Evolutionary conservation across 1,140 invertebrate species (phyloP), one percentile per base, ranked within the genome.

Genomic region (Cyphomyrmex costatus): DNA sequence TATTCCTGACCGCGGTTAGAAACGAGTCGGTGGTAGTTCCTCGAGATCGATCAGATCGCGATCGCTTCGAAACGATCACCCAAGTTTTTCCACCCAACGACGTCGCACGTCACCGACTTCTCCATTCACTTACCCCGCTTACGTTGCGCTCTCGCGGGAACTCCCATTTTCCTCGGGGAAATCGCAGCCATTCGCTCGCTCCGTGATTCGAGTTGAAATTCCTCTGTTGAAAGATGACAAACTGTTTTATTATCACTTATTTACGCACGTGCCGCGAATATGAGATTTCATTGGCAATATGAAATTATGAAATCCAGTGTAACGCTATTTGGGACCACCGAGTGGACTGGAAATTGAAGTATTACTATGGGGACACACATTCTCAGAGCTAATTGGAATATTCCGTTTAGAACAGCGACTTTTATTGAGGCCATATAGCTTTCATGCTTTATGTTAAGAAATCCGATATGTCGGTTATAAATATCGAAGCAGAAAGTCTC

Each of bases 121-220:
- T 36, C 58, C 82, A 85, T 78, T 78, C 65, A 88, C 76, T 88
- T 68, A 63, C 60, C 60, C 66, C 76, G 42, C 30, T 65, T 74
- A 63, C 65, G 46, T 27, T 65, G 60, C 73, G 42, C 30, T 78
- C 73, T 46, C 58, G 46, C 16, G 68, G 30, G 60, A 66, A 16
- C 68, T 65, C 16, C 36, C 66, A 51, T 73, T 58, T 60, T 83
- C 53, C 60, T 60, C 51, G 12, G 66, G 66, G 79, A 85, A 85
- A 83, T 83, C 36, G 79, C 33, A 33, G 21, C 63, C 19, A 21
- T 36, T 51, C 24, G 53, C 27, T 7, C 60, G 27, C 12, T 21
- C 7, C 3, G 63, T 49, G 63, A 56, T 66, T 58, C 53, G 24
- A 46, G 33, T 56, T 56, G 30, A 46, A 60, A 73, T 3, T 33